Evolutionary conservation across 2,888 invertebrate species (phyloP).

Genomic region (Mylabris sibirica): DNA sequence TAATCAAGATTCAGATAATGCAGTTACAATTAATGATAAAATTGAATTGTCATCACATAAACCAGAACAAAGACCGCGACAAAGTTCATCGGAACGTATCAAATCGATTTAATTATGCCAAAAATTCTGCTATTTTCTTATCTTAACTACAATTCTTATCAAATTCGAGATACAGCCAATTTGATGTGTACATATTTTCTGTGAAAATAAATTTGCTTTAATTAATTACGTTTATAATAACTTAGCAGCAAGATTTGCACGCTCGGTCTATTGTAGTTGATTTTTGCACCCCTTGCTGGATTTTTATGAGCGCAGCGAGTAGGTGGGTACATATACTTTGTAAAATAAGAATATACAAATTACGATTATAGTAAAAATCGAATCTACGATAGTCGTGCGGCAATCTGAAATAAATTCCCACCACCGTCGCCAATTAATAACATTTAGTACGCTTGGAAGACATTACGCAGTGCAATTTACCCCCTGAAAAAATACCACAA

Average conservation of each 20-base stretch:
- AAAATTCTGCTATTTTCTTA: not conserved
- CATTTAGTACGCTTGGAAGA: not conserved
- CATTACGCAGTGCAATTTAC: not conserved
- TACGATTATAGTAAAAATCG: too few relatives aligned
- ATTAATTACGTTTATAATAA: not conserved
- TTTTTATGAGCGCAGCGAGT: too few relatives aligned
- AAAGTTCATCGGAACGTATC: constrained; percentile 35
- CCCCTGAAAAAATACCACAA: not conserved
- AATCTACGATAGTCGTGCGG: too few relatives aligned
- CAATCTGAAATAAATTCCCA: too few relatives aligned
- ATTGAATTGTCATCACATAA: constrained; percentile 32
- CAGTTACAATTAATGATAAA: constrained; percentile 4
- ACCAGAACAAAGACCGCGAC: constrained; percentile 42
- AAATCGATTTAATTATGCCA: constrained; percentile 45
- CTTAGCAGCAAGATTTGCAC: too few relatives aligned
- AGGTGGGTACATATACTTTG: too few relatives aligned
- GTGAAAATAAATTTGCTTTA: constrained; percentile 26
- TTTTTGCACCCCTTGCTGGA: too few relatives aligned
- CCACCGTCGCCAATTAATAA: too few relatives aligned
- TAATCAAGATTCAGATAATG: constrained; percentile 4
- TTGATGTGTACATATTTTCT: constrained; percentile 24
- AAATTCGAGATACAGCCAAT: not conserved
- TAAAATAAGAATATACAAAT: too few relatives aligned
- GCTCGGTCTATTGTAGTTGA: too few relatives aligned
- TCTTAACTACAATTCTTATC: not conserved